Evolutionary conservation across 2,888 invertebrate species (phyloP).

Genomic region (Dione juno): DNA sequence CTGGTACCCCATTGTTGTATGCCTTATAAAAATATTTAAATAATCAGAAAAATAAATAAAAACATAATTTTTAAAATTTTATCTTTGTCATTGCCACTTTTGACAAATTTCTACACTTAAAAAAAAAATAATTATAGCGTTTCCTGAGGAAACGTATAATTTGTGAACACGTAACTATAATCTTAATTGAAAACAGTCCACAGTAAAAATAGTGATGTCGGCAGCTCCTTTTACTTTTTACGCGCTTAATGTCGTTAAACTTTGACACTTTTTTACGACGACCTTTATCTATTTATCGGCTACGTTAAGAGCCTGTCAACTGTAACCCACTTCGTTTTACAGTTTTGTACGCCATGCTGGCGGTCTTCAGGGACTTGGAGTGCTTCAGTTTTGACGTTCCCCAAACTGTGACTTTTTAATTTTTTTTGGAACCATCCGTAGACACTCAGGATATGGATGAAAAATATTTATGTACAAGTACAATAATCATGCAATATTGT

Average conservation of each 20-base stretch:
- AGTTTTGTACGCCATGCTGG: conserved; percentile 35
- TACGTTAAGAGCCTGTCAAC: conserved; percentile 67
- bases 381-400: conserved; percentile 43
- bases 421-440: background rate
- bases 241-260: conserved; percentile 63
- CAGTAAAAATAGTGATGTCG: conserved; percentile 40
- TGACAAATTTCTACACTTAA: conserved; percentile 10
- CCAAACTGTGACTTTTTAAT: background rate
- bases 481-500: too few species aligned
- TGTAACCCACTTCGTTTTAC: conserved; percentile 50
- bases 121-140: conserved; percentile 39
- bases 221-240: conserved; percentile 60
- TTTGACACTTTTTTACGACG: conserved; percentile 74
- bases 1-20: too few species aligned
- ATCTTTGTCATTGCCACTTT: background rate
- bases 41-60: too few species aligned
- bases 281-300: conserved; percentile 56
- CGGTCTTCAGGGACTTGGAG: conserved; percentile 47
- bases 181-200: conserved; percentile 72
- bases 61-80: too few species aligned
- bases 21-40: too few species aligned
- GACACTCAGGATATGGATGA: background rate
- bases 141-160: conserved; percentile 77
- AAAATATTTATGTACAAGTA: background rate
- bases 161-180: conserved; percentile 62